Conservation (phyloP, 2,888 invertebrate genomes). For the Lasiommata megera region DNA sequence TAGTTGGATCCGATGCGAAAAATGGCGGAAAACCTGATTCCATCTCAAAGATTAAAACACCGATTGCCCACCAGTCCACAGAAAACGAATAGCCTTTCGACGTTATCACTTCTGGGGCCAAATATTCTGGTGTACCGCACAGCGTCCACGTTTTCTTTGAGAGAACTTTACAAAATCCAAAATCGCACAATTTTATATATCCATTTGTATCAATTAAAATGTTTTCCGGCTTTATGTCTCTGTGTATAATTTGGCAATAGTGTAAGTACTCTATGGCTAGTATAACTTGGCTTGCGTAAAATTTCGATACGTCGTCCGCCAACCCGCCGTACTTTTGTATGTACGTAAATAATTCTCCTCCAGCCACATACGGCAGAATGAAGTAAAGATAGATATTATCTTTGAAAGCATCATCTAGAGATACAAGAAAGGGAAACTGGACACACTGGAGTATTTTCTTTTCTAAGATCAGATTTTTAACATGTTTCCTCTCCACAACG, state of each 20-base stretch:
- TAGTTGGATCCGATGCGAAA: slow-evolving; percentile 92
- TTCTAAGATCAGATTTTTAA: slow-evolving; percentile 93
- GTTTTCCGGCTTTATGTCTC: slow-evolving; percentile 96
- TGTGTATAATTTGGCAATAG: slow-evolving; percentile 90
- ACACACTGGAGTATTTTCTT: slow-evolving; percentile 91
- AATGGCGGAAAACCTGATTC: slow-evolving; percentile 95
- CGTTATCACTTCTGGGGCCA: slow-evolving; percentile 96
- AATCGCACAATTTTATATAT: slow-evolving; percentile 93
- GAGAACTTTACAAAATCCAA: slow-evolving; percentile 95
- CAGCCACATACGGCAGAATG: slow-evolving; percentile 90
- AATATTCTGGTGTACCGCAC: slow-evolving; percentile 98
- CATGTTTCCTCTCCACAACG: slow-evolving; percentile 93
- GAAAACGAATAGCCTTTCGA: slow-evolving; percentile 95
- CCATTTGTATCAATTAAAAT: slow-evolving; percentile 90
- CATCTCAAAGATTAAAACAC: slow-evolving; percentile 95
- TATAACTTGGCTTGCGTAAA: slow-evolving; percentile 94
- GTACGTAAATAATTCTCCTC: slow-evolving; percentile 93
- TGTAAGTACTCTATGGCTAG: slow-evolving; percentile 96
- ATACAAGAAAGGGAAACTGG: slow-evolving; percentile 92
- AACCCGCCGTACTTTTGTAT: slow-evolving; percentile 83
- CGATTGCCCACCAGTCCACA: slow-evolving; percentile 98
- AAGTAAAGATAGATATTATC: slow-evolving; percentile 92
- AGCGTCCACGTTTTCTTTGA: slow-evolving; percentile 92
- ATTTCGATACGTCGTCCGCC: slow-evolving; percentile 88
- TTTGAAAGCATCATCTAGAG: slow-evolving; percentile 90